Evolutionary conservation across 2,113 vertebrate genomes (phyloP).

Genomic region (Melanostigma gelatinosum): DNA sequence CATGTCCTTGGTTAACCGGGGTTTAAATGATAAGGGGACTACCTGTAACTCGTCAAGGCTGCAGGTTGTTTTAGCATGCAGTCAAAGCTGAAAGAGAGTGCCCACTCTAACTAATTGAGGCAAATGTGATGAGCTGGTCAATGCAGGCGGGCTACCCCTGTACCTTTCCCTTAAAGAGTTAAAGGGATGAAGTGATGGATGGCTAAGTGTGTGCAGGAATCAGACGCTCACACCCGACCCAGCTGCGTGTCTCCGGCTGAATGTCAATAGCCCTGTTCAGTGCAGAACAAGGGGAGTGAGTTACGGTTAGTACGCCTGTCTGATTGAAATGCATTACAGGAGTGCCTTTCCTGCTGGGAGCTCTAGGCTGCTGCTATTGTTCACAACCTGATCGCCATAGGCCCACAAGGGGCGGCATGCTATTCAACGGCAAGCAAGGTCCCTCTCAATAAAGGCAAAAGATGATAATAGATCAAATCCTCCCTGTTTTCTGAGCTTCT

Average conservation of each 20-base stretch:
- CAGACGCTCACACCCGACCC: slow-evolving; percentile 58
- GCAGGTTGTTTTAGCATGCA: slow-evolving; percentile 66
- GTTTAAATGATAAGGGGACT: slow-evolving; percentile 57
- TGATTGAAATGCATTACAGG: slow-evolving; percentile 79
- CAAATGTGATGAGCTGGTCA: slow-evolving; percentile 72
- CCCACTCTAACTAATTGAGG: slow-evolving; percentile 74
- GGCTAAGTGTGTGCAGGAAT: slow-evolving; percentile 67
- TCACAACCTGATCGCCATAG: slow-evolving; percentile 64
- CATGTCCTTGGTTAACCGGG: slow-evolving; percentile 65
- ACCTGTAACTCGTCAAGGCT: slow-evolving; percentile 54
- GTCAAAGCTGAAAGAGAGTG: slow-evolving; percentile 63
- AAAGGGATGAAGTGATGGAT: slow-evolving; percentile 66
- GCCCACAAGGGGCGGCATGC: slow-evolving; percentile 46
- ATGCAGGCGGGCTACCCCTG: slow-evolving; percentile 30
- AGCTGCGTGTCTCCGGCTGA: slow-evolving; percentile 47
- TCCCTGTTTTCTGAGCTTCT: slow-evolving; percentile 50
- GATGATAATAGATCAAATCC: slow-evolving; percentile 58
- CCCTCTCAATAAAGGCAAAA: slow-evolving; percentile 70
- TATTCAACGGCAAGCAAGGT: slow-evolving; percentile 57
- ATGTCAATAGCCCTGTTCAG: slow-evolving; percentile 63
- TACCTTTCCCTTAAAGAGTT: slow-evolving; percentile 58
- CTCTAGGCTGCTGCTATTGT: slow-evolving; percentile 73
- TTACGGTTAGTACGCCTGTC: slow-evolving; percentile 70
- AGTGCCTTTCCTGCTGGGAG: slow-evolving; percentile 64
- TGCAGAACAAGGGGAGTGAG: slow-evolving; percentile 64